Conservation (phyloP, 2,113 vertebrate genomes). For the Microcebus murinus region DNA sequence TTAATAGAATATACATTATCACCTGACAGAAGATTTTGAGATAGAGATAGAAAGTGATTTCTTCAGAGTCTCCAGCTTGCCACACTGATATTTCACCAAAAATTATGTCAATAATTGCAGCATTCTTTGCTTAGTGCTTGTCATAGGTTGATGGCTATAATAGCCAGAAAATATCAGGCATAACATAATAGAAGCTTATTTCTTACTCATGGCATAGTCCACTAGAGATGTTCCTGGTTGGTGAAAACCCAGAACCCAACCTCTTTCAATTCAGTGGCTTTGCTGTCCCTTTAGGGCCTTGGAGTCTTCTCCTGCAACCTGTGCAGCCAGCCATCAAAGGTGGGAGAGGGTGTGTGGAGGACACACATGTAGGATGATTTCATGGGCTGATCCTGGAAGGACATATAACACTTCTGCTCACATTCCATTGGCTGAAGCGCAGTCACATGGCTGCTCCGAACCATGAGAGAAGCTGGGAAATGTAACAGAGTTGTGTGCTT, state of each 20-base stretch:
- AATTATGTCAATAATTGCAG: not conserved
- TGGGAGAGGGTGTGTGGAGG: not conserved
- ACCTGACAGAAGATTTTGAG: slow-evolving; percentile 1
- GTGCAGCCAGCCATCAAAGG: not conserved
- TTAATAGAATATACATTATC: not conserved
- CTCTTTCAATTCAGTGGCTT: not conserved
- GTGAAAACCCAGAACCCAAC: not conserved
- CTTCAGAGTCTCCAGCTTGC: slow-evolving; percentile 17
- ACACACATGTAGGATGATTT: not conserved
- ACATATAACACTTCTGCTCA: not conserved
- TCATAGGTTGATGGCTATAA: not conserved
- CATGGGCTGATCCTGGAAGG: not conserved
- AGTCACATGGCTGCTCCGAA: not conserved
- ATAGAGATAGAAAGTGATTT: slow-evolving; percentile 41
- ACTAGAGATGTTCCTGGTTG: not conserved
- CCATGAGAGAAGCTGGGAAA: not conserved
- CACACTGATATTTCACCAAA: not conserved
- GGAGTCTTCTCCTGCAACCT: not conserved
- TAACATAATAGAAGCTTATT: not conserved
- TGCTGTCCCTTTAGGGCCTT: not conserved
- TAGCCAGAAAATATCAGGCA: not conserved
- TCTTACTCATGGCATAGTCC: not conserved
- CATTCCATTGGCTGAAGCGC: not conserved
- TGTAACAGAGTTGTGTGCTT: not conserved
- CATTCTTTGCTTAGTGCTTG: not conserved